Evolutionary conservation across 2,113 vertebrate genomes (phyloP), one percentile per base, ranked within the genome.

Genomic region (Hipposideros armiger): DNA sequence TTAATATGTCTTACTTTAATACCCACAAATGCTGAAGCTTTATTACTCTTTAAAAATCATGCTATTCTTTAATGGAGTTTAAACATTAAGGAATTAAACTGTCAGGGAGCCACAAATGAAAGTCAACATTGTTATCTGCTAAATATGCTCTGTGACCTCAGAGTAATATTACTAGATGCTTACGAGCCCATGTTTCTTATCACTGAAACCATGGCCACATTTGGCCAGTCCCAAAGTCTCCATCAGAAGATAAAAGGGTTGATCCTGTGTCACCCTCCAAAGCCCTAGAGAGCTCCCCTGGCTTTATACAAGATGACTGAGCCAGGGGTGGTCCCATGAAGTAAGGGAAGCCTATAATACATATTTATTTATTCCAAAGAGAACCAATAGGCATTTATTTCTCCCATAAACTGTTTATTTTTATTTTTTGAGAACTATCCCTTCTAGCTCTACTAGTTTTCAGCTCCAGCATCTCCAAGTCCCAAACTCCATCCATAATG

Each of bases 1-100:
- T 77, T 90, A 89, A 26, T 73, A 82, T 32, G 20, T 62, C 60
- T 97, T 74, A 62, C 58, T 64, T 93, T 93, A 90, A 85, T 81
- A 83, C 11, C 20, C 47, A 52, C 56, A 66, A 84, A 91, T 67
- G 30, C 17, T 19, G 42, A 87, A 70, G 74, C 62, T 88, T 96
- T 56, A 60, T 42, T 94, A 76, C 67, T 89, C 77, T 83, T 32
- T 84, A 76, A 78, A 96, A 85, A 94, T 87, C 42, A 32, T 28
- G n/a, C 69, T 76, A 11, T 74, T 77, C 32, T 88, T 95, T 58
- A 85, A 66, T 8, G 30, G 60, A 82, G 28, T 83, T 91, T 54
- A 92, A 91, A 78, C 9, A 36, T 36, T 85, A 73, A 85, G 94
- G 67, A 86, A 90, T 72, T 78, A 95, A 82, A 62, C 36, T 3